Conservation (phyloP, 2,113 vertebrate genomes). For the Sylvietta virens region DNA sequence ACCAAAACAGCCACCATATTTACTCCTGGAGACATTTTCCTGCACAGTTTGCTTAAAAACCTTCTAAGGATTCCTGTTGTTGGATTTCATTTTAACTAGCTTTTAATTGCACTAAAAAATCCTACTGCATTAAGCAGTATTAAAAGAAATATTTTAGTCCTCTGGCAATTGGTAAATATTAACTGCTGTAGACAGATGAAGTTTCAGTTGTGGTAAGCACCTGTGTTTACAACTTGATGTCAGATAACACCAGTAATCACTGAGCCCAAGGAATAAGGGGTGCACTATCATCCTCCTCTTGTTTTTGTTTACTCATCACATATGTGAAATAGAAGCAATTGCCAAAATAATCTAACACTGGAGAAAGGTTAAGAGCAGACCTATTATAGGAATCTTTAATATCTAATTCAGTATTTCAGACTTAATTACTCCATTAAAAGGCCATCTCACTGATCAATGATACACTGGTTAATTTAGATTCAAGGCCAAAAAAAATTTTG, state of each 20-base stretch:
- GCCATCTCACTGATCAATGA: background rate
- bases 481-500: background rate
- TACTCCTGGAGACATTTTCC: background rate
- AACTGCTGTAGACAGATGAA: background rate
- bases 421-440: background rate
- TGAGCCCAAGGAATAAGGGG: background rate
- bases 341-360: background rate
- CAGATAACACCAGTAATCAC: background rate
- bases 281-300: background rate
- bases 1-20: background rate
- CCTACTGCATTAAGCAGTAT: background rate
- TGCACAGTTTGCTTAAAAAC: background rate
- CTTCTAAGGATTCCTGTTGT: background rate
- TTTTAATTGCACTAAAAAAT: background rate
- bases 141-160: background rate
- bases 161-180: background rate
- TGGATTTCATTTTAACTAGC: background rate
- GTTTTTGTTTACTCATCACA: background rate
- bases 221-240: background rate
- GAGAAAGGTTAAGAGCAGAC: background rate
- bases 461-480: background rate
- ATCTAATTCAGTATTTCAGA: background rate
- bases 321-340: background rate
- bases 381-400: background rate
- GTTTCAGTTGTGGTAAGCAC: background rate